These are phyloP conservation scores for Pygmarrhopalites habei DNA, from an alignment of 1,140 invertebrate species.

Conservation along the genomic window DNA sequence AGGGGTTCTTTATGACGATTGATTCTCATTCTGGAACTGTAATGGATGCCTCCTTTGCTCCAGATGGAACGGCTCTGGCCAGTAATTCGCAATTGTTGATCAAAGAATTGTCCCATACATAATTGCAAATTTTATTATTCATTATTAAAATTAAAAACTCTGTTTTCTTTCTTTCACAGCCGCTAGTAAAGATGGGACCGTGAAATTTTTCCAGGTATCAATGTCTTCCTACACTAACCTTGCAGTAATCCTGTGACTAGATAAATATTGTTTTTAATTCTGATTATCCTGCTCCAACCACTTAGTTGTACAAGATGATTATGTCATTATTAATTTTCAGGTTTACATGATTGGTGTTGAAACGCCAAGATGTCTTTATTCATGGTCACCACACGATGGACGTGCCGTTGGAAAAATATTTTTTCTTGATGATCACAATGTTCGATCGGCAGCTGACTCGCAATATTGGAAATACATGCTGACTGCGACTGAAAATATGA, in stretches of 20 bases:
- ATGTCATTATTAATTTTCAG: too few species aligned
- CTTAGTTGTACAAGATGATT: too few species aligned
- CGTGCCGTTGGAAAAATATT: constrained; percentile 75
- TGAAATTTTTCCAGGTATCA: constrained; percentile 86
- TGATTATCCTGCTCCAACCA: too few species aligned
- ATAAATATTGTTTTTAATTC: too few species aligned
- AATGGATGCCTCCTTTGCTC: constrained; percentile 79
- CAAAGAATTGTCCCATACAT: too few species aligned
- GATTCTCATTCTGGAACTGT: constrained; percentile 54
- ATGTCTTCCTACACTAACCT: too few species aligned
- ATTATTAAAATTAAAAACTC: too few species aligned
- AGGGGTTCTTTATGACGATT: constrained; percentile 57
- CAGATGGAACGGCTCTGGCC: constrained; percentile 86
- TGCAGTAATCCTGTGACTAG: too few species aligned
- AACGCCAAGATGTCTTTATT: constrained; percentile 53
- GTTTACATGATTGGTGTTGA: constrained; percentile 26
- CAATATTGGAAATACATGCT: constrained; percentile 92
- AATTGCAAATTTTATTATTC: too few species aligned
- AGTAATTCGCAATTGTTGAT: too few species aligned
- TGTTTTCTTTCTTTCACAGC: too few species aligned
- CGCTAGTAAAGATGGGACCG: constrained; percentile 73
- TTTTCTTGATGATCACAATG: constrained; percentile 86
- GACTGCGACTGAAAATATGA: constrained; percentile 81
- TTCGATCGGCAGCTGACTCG: constrained; percentile 60
- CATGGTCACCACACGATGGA: constrained; percentile 79